Conservation (phyloP, 2,888 invertebrate genomes). For the Gasteruption jaculator region DNA sequence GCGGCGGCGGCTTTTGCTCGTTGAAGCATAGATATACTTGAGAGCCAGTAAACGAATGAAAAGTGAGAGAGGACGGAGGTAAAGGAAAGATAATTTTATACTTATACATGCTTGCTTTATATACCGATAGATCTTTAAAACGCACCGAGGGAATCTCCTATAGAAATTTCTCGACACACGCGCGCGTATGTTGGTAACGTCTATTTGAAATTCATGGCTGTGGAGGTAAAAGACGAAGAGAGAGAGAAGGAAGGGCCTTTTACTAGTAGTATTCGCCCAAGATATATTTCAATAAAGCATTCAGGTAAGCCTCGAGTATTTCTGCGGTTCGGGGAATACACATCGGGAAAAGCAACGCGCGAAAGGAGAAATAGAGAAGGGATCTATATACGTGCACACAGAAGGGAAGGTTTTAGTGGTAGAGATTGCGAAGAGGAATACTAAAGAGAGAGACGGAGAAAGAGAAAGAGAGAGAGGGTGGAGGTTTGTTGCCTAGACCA, state of each 20-base stretch:
- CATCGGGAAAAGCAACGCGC: conserved; percentile 1
- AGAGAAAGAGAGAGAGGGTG: conserved; percentile 3
- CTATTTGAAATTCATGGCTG: too few species aligned
- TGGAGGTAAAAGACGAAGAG: conserved; percentile 8
- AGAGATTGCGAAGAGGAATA: conserved; percentile 12
- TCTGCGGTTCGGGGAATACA: conserved; percentile 25
- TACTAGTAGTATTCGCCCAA: conserved; percentile 22
- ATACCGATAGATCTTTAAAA: too few species aligned
- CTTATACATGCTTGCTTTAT: too few species aligned
- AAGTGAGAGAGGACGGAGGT: too few species aligned
- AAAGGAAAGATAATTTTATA: too few species aligned
- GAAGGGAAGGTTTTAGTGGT: conserved; percentile 8
- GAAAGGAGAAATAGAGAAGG: neutral
- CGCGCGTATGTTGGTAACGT: too few species aligned
- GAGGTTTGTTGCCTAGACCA: conserved; percentile 21
- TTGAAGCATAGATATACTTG: too few species aligned
- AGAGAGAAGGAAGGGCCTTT: neutral
- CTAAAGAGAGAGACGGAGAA: conserved; percentile 11
- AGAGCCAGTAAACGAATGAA: too few species aligned
- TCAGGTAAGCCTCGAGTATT: conserved; percentile 26
- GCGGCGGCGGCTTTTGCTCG: too few species aligned
- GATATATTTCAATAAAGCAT: conserved; percentile 31
- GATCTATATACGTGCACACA: neutral
- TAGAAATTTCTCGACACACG: too few species aligned
- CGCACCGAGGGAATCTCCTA: conserved; percentile 8